A percentile compares a stretch with the other conserved stretches of the same genome.
Conservation (phyloP, 2,888 invertebrate genomes). For the Belgica antarctica region DNA sequence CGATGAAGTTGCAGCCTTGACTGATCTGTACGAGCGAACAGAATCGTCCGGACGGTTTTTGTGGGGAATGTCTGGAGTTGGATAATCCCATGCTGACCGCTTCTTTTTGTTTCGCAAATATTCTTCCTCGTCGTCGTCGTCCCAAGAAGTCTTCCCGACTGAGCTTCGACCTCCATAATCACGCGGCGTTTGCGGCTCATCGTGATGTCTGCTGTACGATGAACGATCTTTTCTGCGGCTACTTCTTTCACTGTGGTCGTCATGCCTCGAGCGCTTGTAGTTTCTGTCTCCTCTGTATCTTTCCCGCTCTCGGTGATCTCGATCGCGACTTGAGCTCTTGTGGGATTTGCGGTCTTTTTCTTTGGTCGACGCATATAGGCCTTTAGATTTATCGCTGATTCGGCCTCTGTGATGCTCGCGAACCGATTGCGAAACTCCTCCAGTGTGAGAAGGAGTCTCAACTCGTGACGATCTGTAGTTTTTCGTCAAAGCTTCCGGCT, state of each 20-base stretch:
- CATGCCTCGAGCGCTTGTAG: conserved; percentile 47
- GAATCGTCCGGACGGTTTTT: conserved; percentile 57
- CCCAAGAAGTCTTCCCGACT: conserved; percentile 57
- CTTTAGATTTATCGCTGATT: conserved; percentile 59
- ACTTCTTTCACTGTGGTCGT: conserved; percentile 51
- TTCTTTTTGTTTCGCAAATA: conserved; percentile 60
- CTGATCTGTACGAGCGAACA: conserved; percentile 45
- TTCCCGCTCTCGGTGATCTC: conserved; percentile 50
- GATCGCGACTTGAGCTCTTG: conserved; percentile 52
- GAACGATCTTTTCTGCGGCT: conserved; percentile 50
- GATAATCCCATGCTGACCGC: conserved; percentile 89
- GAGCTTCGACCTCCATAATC: conserved; percentile 56
- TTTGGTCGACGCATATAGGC: conserved; percentile 68
- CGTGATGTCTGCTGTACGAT: conserved; percentile 63
- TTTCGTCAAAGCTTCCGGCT: conserved; percentile 53
- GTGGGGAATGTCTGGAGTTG: conserved; percentile 64
- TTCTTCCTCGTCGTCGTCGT: conserved; percentile 64
- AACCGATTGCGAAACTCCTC: conserved; percentile 81
- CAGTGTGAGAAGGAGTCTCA: conserved; percentile 93
- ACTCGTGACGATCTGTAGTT: conserved; percentile 76
- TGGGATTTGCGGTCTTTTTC: conserved; percentile 52
- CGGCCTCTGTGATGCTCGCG: conserved; percentile 62
- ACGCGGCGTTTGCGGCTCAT: conserved; percentile 83
- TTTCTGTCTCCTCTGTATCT: conserved; percentile 47
- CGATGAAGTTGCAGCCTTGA: conserved; percentile 52